These are phyloP conservation scores for Candoia aspera DNA, from an alignment of 2,113 vertebrate species.

Conservation along the genomic window DNA sequence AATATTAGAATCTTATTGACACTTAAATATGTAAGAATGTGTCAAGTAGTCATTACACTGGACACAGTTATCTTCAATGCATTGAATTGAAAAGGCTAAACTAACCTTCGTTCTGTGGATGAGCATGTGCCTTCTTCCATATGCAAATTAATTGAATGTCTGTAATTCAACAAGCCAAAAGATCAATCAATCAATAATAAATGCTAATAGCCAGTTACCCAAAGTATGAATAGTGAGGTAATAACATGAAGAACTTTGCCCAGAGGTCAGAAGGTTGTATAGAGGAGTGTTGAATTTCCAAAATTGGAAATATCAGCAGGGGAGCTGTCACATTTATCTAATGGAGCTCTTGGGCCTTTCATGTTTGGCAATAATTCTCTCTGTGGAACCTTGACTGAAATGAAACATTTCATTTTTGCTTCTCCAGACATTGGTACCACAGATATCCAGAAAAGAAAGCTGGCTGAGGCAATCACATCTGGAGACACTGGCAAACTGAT, in stretches of 20 bases:
- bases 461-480: slow-evolving; percentile 86
- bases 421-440: slow-evolving; percentile 81
- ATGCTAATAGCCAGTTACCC: neutral
- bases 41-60: neutral
- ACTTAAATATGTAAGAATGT: neutral
- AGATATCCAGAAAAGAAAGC: slow-evolving; percentile 89
- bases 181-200: neutral
- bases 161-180: neutral
- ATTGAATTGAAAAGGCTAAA: neutral
- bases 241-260: neutral
- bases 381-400: accelerated
- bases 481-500: slow-evolving; percentile 92
- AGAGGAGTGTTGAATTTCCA: neutral
- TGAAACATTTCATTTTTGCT: neutral
- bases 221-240: neutral
- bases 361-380: neutral
- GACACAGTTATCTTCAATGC: neutral
- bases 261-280: neutral
- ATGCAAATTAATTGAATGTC: neutral
- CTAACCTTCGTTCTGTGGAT: neutral
- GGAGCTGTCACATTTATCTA: neutral
- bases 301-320: neutral
- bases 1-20: neutral
- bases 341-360: neutral
- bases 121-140: neutral